Percentiles rank a stretch among this genome's conserved stretches.
These are phyloP conservation scores for Macrotus californicus DNA, from an alignment of 2,113 vertebrate species.

Conservation along the genomic window DNA sequence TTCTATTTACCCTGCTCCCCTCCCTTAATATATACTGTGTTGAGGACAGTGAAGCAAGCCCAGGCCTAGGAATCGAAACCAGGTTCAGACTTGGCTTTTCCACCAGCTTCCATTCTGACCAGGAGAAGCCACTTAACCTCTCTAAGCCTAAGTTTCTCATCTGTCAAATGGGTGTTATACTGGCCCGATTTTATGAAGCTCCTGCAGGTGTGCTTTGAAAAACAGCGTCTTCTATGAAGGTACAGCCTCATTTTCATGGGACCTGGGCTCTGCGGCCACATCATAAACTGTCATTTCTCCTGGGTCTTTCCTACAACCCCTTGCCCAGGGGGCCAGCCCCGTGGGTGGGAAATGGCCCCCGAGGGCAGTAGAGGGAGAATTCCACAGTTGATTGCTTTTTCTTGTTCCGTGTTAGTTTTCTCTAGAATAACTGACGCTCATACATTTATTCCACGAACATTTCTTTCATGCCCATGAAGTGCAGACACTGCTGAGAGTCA, in stretches of 20 bases:
- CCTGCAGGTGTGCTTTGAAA: background rate
- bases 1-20: accelerated
- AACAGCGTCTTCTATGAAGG: background rate
- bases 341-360: background rate
- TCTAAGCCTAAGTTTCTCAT: background rate
- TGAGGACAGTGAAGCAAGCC: background rate
- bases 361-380: background rate
- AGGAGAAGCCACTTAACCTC: background rate
- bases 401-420: background rate
- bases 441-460: background rate
- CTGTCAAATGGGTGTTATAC: background rate
- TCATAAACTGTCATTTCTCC: background rate
- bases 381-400: background rate
- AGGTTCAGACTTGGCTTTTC: background rate
- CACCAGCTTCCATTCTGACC: background rate
- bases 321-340: background rate
- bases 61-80: background rate
- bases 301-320: background rate
- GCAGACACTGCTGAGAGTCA: background rate
- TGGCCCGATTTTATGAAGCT: background rate
- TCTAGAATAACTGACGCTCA: background rate
- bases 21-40: background rate
- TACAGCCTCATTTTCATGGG: background rate
- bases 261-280: accelerated
- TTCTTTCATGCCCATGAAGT: background rate